phyloP scores from a whole-genome alignment of 2,888 invertebrate genomes.

The Aphodius sticticus region DNA sequence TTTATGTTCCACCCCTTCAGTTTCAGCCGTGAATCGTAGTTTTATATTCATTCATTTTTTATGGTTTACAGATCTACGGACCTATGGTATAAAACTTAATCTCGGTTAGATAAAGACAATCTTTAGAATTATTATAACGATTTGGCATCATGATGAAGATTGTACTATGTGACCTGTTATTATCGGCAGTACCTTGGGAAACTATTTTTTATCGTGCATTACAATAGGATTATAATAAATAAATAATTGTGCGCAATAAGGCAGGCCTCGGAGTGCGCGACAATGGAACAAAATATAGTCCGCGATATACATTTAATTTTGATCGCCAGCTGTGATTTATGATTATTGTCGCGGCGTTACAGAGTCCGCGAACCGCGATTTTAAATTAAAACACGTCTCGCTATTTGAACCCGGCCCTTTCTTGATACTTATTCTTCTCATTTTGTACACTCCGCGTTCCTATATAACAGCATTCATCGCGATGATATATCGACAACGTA shows the following conservation, averaged over 20 bases:
- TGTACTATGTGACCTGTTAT: background rate
- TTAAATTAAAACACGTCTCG: constrained; percentile 10
- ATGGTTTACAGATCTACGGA: no score
- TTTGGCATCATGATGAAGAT: background rate
- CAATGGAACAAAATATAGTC: constrained; percentile 17
- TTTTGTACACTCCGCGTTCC: background rate
- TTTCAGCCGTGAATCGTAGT: no score
- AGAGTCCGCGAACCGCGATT: background rate
- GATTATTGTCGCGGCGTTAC: constrained; percentile 24
- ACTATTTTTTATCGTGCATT: background rate
- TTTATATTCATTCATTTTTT: no score
- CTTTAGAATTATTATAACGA: background rate
- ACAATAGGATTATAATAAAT: background rate
- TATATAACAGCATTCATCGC: constrained; percentile 6
- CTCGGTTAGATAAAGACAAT: no score
- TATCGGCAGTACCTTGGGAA: background rate
- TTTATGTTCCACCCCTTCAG: no score
- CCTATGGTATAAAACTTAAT: no score
- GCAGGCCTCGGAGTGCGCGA: background rate
- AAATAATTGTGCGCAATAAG: background rate
- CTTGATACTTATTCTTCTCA: background rate
- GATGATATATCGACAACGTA: constrained; percentile 9
- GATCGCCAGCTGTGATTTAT: constrained; percentile 33
- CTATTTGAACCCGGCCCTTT: constrained; percentile 1
- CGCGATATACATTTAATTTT: constrained; percentile 19